Base-by-base conservation (phyloP, 2,797 vertebrate species). In the Pangasius macronema region DNA sequence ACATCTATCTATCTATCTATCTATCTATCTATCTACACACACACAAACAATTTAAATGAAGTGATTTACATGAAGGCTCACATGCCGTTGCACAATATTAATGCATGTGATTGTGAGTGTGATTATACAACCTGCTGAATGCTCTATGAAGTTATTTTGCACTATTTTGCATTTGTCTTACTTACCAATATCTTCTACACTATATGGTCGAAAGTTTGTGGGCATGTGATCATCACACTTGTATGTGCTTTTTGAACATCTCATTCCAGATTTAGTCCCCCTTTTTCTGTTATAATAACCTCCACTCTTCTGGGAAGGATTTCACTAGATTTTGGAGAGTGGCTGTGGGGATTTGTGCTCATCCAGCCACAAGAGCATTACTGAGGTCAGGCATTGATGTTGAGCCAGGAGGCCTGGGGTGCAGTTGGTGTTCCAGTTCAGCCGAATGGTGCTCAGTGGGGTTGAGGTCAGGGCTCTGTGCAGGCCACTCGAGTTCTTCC, bases 101-200 rank as follows among this genome's bases (percentile, higher is more conserved):
- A 30, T 42, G 20, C 33, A 76, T 49, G 46, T 46, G 46, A 46
- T 46, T 46, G 49, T 22, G 46, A 39, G 46, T 16, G 49, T 11
- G 6, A 79, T 61, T 63, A 53, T 36, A n/a, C 72, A 42, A 49
- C 33, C 30, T 87, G 68, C 59, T 20, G 77, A 70, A 70, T 59
- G 53, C 79, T 51, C 27, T 7, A 27, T 3, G 6, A 68, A 42
- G 33, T 8, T 53, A 86, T 18, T n/a, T 57, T 33, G 30, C 46
- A 53, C 57, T 63, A 27, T 63, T 63, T 36, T 24, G 3, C 18
- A 51, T 59, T 59, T 27, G 11, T 55, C 18, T 24, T 59, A 46
- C 16, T 46, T 65, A 65, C 30, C 14, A 63, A 49, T 30, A n/a
- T 30, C 14, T 49, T 65, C 42, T 11, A 20, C 27, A 49, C 14